Evolutionary conservation across 2,797 vertebrate species (phyloP).

Genomic region (Halcyon leucocephala): DNA sequence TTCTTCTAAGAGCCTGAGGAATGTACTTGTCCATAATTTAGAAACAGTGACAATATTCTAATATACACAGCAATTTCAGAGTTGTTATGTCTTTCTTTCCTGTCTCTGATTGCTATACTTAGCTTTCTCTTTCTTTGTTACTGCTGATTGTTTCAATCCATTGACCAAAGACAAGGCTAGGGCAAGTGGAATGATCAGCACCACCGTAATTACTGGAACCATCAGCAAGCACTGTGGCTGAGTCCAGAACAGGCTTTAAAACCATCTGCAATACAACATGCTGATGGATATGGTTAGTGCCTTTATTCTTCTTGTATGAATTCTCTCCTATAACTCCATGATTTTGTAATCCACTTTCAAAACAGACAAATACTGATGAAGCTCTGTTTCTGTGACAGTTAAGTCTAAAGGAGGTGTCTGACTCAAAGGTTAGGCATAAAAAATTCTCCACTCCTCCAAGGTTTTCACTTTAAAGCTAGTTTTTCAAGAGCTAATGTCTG

Average conservation of each 20-base stretch:
- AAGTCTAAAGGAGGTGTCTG: not conserved
- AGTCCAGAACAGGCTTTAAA: not conserved
- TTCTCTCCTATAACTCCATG: not conserved
- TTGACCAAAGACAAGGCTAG: not conserved
- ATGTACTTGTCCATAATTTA: not conserved
- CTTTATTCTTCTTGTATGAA: not conserved
- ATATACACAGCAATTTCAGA: not conserved
- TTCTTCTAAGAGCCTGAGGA: not conserved
- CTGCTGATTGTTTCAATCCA: not conserved
- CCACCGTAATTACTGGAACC: not conserved
- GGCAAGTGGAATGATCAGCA: not conserved
- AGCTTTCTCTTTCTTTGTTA: not conserved
- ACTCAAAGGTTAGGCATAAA: not conserved
- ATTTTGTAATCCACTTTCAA: not conserved
- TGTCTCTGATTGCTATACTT: not conserved
- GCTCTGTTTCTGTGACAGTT: not conserved
- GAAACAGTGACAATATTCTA: not conserved
- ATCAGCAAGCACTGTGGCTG: not conserved
- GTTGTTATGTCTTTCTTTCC: not conserved
- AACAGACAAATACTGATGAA: not conserved
- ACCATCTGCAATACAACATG: not conserved
- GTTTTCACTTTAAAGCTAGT: not conserved
- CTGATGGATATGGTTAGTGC: not conserved
- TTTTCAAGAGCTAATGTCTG: not conserved
- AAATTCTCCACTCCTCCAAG: not conserved